Evolutionary conservation across 2,113 vertebrate species (phyloP).

Genomic region (Promerops cafer): DNA sequence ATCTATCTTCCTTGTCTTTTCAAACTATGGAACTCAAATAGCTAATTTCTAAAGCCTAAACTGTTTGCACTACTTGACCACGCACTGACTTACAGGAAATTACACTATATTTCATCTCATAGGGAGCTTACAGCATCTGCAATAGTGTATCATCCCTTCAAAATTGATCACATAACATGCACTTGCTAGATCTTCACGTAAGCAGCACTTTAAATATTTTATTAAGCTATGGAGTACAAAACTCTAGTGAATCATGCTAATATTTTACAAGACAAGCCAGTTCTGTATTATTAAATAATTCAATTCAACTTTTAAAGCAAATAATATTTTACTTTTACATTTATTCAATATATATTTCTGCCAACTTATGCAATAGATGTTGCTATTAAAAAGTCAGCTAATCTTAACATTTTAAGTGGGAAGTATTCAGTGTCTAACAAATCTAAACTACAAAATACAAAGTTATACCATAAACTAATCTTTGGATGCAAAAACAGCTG

Average conservation of each 20-base stretch:
- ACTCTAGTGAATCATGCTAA: neutral
- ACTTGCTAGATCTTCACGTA: neutral
- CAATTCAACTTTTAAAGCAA: neutral
- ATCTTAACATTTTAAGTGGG: neutral
- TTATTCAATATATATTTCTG: neutral
- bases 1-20: neutral
- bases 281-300: neutral
- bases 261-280: neutral
- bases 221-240: neutral
- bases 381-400: neutral
- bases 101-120: neutral
- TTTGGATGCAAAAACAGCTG: neutral
- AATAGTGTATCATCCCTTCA: neutral
- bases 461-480: neutral
- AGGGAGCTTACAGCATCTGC: neutral
- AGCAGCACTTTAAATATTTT: constrained; percentile 23
- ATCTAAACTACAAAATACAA: neutral
- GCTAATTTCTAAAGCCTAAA: neutral
- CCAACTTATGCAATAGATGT: neutral
- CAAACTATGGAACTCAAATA: neutral
- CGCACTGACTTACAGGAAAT: neutral
- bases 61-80: neutral
- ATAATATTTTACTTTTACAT: neutral
- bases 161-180: constrained; percentile 7
- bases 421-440: neutral